These are phyloP conservation scores for Hipposideros armiger DNA, from an alignment of 2,113 vertebrate species.

Conservation along the genomic window DNA sequence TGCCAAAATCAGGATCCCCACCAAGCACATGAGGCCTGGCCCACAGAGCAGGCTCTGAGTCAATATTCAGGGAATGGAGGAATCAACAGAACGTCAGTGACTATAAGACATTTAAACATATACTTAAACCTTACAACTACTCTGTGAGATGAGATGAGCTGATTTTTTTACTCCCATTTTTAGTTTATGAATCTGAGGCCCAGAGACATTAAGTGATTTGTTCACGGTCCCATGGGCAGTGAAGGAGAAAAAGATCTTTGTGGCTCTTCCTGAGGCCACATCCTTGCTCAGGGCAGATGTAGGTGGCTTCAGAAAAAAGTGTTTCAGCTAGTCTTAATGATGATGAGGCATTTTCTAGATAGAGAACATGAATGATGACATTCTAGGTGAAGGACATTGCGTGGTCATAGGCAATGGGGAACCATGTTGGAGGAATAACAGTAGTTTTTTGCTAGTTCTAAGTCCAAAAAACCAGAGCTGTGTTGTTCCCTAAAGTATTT, in stretches of 20 bases:
- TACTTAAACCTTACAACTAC: conserved; percentile 10
- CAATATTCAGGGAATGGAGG: neutral
- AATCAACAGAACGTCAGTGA: neutral
- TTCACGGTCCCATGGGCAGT: neutral
- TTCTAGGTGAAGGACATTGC: neutral
- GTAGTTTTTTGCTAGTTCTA: neutral
- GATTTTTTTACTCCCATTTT: neutral
- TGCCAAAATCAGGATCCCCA: neutral
- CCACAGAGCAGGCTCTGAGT: neutral
- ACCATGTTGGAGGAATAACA: neutral
- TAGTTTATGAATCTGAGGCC: neutral
- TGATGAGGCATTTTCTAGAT: neutral
- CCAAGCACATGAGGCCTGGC: too few relatives aligned
- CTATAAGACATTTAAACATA: neutral
- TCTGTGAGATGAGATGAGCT: neutral
- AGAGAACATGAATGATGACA: neutral
- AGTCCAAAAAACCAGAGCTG: neutral
- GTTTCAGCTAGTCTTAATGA: neutral
- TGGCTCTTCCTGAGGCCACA: neutral
- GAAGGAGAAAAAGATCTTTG: neutral
- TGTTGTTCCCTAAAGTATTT: neutral
- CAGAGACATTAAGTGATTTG: neutral
- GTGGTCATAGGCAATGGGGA: neutral
- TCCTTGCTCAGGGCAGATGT: neutral
- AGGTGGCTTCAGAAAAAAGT: neutral